These are phyloP conservation scores for Erebia epiphron DNA, from an alignment of 2,888 invertebrate genomes.

Conservation along the genomic window DNA sequence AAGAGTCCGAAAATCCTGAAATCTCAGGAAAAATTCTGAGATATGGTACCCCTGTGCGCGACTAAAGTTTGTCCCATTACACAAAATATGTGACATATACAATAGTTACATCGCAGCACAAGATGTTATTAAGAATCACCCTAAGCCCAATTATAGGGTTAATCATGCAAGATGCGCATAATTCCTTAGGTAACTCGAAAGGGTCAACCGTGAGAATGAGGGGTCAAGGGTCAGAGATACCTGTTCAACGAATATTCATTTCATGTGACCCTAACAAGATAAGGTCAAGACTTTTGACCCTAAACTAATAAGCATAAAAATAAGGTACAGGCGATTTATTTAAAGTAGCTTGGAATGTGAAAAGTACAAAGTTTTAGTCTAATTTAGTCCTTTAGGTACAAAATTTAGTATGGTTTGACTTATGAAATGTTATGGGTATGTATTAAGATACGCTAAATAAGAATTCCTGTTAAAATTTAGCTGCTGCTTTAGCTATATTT, in stretches of 20 bases:
- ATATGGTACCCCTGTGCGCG: no score
- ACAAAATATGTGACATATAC: neutral
- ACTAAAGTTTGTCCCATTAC: neutral
- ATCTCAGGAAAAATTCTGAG: no score
- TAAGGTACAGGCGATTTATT: neutral
- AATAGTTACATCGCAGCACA: neutral
- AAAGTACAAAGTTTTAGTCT: neutral
- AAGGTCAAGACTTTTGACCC: conserved; percentile 77
- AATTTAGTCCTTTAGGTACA: no score
- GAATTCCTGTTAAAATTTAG: no score
- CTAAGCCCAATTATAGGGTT: conserved; percentile 26
- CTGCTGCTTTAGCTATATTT: no score
- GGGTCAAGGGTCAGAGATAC: conserved; percentile 66
- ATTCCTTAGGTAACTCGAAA: conserved; percentile 49
- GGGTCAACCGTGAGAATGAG: conserved; percentile 68
- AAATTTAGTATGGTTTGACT: no score
- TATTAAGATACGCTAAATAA: no score
- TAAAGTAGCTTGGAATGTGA: neutral
- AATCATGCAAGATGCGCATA: conserved; percentile 40
- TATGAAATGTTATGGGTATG: no score
- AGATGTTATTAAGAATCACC: conserved; percentile 22
- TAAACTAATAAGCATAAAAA: conserved; percentile 54
- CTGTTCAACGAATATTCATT: conserved; percentile 62
- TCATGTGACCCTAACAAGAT: conserved; percentile 50
- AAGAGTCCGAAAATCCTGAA: no score